Percentiles rank a stretch among this genome's conserved stretches.
These are phyloP conservation scores for Vanessa tameamea DNA, from an alignment of 1,140 invertebrate species.

Conservation along the genomic window DNA sequence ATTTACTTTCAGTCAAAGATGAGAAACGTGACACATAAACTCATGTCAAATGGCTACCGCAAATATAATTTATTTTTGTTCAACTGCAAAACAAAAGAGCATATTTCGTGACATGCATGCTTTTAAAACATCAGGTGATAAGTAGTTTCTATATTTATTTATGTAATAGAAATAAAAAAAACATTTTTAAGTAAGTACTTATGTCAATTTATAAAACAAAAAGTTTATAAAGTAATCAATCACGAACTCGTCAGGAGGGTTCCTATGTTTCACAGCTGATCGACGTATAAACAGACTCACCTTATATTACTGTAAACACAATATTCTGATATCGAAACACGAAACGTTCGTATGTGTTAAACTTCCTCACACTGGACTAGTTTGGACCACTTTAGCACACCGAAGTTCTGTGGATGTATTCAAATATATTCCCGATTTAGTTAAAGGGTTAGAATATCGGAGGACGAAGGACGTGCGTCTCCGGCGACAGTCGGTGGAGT, in stretches of 20 bases:
- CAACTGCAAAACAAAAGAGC: slow-evolving; percentile 25
- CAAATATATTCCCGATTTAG: slow-evolving; percentile 61
- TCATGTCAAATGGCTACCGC: slow-evolving; percentile 21
- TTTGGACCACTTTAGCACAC: slow-evolving; percentile 46
- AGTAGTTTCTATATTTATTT: not conserved
- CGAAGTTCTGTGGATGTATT: slow-evolving; percentile 53
- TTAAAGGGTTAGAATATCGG: slow-evolving; percentile 47
- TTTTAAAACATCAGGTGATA: not conserved
- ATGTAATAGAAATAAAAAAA: not conserved
- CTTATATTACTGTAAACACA: slow-evolving; percentile 61
- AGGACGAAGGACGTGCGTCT: slow-evolving; percentile 60
- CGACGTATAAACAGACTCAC: slow-evolving; percentile 64
- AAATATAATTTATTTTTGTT: slow-evolving; percentile 30
- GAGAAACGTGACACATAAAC: slow-evolving; percentile 29
- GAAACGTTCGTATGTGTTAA: slow-evolving; percentile 44
- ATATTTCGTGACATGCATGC: slow-evolving; percentile 18
- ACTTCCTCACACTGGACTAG: slow-evolving; percentile 51
- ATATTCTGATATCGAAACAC: slow-evolving; percentile 45
- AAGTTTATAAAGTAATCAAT: slow-evolving; percentile 20
- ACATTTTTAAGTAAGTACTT: slow-evolving; percentile 4
- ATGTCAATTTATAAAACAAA: too few relatives aligned
- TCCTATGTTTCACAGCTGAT: slow-evolving; percentile 59
- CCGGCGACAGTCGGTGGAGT: slow-evolving; percentile 48
- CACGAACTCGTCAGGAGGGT: slow-evolving; percentile 11
- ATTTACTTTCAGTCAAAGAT: slow-evolving; percentile 15